A percentile compares a stretch with the other conserved stretches of the same genome.
Evolutionary conservation across 2,888 invertebrate genomes (phyloP).

Genomic region (Melikaiella ostensackeni): DNA sequence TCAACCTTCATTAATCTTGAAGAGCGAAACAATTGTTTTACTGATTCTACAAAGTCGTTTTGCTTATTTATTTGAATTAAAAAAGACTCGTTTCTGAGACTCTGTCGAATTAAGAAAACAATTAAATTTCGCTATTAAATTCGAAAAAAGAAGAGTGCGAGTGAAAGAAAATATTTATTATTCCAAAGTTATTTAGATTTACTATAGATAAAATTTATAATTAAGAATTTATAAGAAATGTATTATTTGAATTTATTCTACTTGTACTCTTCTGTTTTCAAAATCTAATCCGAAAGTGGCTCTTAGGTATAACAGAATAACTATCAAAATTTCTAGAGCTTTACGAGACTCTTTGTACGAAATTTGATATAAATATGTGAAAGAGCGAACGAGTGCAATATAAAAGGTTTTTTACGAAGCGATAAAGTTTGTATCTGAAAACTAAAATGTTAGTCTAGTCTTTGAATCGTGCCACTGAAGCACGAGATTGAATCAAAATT

Average conservation of each 20-base stretch:
- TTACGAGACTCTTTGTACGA: conserved; percentile 13
- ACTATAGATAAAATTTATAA: background rate
- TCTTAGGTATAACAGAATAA: conserved; percentile 24
- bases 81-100: background rate
- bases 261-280: conserved; percentile 12
- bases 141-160: conserved; percentile 15
- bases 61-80: conserved; percentile 24
- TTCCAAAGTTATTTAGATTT: conserved; percentile 24
- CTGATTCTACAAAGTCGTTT: conserved; percentile 21
- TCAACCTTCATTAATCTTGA: background rate
- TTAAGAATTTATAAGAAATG: background rate
- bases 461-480: conserved; percentile 21
- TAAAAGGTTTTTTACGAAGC: conserved; percentile 24
- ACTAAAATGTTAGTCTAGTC: conserved; percentile 35
- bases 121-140: background rate
- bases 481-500: conserved; percentile 37
- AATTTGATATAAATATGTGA: conserved; percentile 13
- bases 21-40: conserved; percentile 6
- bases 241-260: conserved; percentile 4
- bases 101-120: background rate
- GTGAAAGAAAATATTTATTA: conserved; percentile 12
- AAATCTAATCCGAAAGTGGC: conserved; percentile 14
- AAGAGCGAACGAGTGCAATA: conserved; percentile 34
- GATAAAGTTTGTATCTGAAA: conserved; percentile 22
- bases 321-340: background rate